phyloP scores from a whole-genome alignment of 2,888 invertebrate species.

The Escarpia spicata region DNA sequence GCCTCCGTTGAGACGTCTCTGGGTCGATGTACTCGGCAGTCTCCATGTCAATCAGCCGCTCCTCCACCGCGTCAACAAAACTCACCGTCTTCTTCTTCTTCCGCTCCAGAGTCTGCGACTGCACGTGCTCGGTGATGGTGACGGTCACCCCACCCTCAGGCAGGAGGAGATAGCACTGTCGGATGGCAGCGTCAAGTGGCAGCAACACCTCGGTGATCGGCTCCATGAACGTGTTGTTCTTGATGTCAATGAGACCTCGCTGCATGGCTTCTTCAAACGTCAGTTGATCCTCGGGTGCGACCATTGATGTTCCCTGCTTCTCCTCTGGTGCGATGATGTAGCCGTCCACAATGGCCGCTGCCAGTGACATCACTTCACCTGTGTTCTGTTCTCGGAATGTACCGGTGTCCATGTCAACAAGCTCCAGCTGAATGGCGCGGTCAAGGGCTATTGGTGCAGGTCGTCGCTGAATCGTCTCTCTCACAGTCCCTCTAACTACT shows the following conservation, averaged over 20 bases:
- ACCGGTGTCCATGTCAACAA: slow-evolving; percentile 78
- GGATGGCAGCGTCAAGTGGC: slow-evolving; percentile 47
- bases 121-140: slow-evolving; percentile 32
- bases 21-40: slow-evolving; percentile 75
- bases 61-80: slow-evolving; percentile 91
- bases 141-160: slow-evolving; percentile 39
- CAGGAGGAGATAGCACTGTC: slow-evolving; percentile 44
- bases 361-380: slow-evolving; percentile 37
- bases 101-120: slow-evolving; percentile 18
- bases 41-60: slow-evolving; percentile 82
- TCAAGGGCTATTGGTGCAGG: slow-evolving; percentile 69
- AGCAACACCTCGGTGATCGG: slow-evolving; percentile 49
- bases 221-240: slow-evolving; percentile 43
- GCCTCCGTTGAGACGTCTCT: neutral
- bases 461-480: neutral
- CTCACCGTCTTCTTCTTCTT: slow-evolving; percentile 69
- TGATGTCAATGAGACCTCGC: slow-evolving; percentile 43
- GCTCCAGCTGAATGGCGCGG: slow-evolving; percentile 81
- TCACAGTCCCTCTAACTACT: slow-evolving; percentile 3
- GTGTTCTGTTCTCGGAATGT: slow-evolving; percentile 75
- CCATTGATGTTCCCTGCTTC: neutral
- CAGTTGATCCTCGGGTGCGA: slow-evolving; percentile 23
- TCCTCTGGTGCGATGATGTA: slow-evolving; percentile 37
- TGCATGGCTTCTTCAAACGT: slow-evolving; percentile 44
- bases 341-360: slow-evolving; percentile 37